A percentile compares a stretch with the other conserved stretches of the same genome.
Evolutionary conservation across 1,140 invertebrate genomes (phyloP).

Genomic region (Drosophila eugracilis): DNA sequence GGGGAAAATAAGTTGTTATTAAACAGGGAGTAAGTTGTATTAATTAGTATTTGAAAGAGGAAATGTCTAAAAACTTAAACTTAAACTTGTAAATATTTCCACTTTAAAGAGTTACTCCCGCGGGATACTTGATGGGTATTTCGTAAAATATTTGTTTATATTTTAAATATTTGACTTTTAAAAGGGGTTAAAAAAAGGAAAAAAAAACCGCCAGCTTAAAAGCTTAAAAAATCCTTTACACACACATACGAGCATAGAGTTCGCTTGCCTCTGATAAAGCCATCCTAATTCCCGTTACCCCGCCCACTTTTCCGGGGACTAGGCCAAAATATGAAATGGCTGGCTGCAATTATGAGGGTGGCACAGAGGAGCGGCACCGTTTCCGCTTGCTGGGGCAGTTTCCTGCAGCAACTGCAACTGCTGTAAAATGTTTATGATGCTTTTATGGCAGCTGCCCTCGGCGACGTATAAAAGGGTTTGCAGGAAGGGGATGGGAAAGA

Average conservation of each 20-base stretch:
- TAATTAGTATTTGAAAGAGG: too few relatives aligned
- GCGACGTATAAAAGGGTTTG: conserved; percentile 1
- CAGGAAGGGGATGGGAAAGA: not conserved
- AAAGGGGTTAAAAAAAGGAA: not conserved
- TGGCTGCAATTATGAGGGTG: conserved; percentile 53
- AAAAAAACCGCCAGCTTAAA: conserved; percentile 11
- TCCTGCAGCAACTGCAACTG: conserved; percentile 73
- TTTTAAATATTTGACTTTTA: conserved; percentile 5
- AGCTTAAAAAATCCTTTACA: conserved; percentile 26
- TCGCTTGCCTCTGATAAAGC: conserved; percentile 26
- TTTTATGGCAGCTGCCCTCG: conserved; percentile 67
- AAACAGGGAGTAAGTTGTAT: too few relatives aligned
- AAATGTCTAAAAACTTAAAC: too few relatives aligned
- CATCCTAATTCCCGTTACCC: conserved; percentile 20
- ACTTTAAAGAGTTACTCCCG: not conserved
- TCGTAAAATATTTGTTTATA: not conserved
- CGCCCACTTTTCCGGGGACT: conserved; percentile 22
- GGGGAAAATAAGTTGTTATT: not conserved
- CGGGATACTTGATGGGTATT: not conserved
- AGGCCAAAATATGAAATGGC: conserved; percentile 56
- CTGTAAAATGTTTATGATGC: conserved; percentile 83
- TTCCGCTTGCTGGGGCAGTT: conserved; percentile 45
- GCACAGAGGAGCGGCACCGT: conserved; percentile 17
- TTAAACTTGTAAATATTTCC: not conserved
- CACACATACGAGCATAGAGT: not conserved